These are phyloP conservation scores for Ostrea denselamellosa DNA, from an alignment of 1,140 invertebrate species.

Conservation along the genomic window DNA sequence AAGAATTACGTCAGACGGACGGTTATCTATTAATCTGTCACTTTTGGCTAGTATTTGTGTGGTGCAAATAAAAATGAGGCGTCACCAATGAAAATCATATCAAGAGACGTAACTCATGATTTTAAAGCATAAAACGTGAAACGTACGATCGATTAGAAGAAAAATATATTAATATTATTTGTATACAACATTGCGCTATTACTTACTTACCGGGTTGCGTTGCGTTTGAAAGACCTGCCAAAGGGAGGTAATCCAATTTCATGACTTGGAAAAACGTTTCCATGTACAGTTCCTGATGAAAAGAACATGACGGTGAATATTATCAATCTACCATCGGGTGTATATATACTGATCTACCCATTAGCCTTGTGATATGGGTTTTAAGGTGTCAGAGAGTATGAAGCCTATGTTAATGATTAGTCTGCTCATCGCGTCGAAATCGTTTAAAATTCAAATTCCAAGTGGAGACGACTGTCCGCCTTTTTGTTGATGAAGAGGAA, in stretches of 20 bases:
- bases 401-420: neutral
- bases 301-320: too few relatives aligned
- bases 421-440: slow-evolving; percentile 9
- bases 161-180: neutral
- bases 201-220: too few relatives aligned
- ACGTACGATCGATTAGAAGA: neutral
- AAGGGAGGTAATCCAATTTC: slow-evolving; percentile 8
- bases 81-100: neutral
- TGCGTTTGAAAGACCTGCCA: neutral
- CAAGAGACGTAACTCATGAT: slow-evolving; percentile 21
- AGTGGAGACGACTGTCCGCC: slow-evolving; percentile 28
- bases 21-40: slow-evolving; percentile 18
- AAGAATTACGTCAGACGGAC: slow-evolving; percentile 15
- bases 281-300: too few relatives aligned
- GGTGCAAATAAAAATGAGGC: slow-evolving; percentile 9
- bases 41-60: slow-evolving; percentile 8
- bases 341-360: slow-evolving; percentile 13
- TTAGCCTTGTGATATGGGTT: neutral
- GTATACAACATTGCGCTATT: neutral
- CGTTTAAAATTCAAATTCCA: slow-evolving; percentile 35
- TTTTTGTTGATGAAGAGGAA: slow-evolving; percentile 25
- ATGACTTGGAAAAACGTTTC: too few relatives aligned
- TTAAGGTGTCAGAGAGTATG: neutral
- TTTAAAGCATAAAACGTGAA: neutral
- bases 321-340: neutral